A percentile compares a stretch with the other conserved stretches of the same genome.
These are phyloP conservation scores for Montifringilla adamsi DNA, from an alignment of 2,113 vertebrate species.

Conservation along the genomic window DNA sequence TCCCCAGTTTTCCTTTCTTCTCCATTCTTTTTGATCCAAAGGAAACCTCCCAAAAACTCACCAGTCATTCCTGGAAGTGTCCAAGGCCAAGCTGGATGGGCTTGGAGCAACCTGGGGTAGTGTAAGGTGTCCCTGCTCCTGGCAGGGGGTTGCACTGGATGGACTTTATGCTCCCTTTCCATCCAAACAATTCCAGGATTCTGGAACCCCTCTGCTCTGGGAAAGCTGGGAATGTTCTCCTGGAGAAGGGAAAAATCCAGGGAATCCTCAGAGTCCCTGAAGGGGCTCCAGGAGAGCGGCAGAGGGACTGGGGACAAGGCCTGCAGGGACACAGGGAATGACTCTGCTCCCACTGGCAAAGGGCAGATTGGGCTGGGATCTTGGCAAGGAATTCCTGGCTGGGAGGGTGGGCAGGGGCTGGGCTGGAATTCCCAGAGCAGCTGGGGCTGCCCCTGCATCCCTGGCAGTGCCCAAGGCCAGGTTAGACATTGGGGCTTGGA, in stretches of 20 bases:
- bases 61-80: neutral
- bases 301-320: neutral
- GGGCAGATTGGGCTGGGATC: neutral
- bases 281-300: neutral
- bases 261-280: fast-evolving
- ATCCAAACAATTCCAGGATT: neutral
- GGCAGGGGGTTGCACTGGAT: fast-evolving
- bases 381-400: too few species aligned
- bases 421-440: neutral
- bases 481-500: neutral
- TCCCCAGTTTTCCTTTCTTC: neutral
- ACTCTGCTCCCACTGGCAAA: neutral
- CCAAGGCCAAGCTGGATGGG: neutral
- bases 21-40: neutral
- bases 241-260: neutral
- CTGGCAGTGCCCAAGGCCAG: neutral
- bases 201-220: neutral
- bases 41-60: neutral
- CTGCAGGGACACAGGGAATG: neutral
- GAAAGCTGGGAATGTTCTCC: neutral
- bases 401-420: neutral
- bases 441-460: neutral
- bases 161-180: fast-evolving
- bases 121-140: fast-evolving
- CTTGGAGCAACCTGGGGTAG: fast-evolving